Evolutionary conservation across 2,113 vertebrate genomes (phyloP).

Genomic region (Lontra canadensis): DNA sequence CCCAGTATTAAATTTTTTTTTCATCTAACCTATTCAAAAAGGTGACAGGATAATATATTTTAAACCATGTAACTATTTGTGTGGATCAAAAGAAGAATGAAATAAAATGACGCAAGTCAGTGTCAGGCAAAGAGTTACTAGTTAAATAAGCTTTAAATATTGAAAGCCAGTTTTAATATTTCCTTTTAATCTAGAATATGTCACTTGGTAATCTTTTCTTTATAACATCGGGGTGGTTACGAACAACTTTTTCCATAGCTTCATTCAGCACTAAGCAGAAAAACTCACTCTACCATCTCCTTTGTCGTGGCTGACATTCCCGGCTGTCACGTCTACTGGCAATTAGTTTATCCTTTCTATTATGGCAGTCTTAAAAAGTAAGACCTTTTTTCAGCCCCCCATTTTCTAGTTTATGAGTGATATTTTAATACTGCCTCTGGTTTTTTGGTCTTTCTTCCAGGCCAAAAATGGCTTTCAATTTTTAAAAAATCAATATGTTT

Average conservation of each 20-base stretch:
- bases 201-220: conserved; percentile 80
- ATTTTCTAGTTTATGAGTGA: conserved; percentile 57
- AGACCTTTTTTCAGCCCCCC: conserved; percentile 42
- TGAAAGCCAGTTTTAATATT: conserved; percentile 89
- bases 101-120: conserved; percentile 85
- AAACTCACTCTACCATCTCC: conserved; percentile 61
- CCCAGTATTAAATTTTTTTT: conserved; percentile 83
- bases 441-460: conserved; percentile 29
- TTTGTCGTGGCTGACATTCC: conserved; percentile 68
- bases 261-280: conserved; percentile 73
- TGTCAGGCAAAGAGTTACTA: conserved; percentile 85
- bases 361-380: conserved; percentile 68
- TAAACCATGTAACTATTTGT: conserved; percentile 86
- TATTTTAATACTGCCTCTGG: conserved; percentile 74
- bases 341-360: conserved; percentile 63
- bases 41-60: conserved; percentile 86
- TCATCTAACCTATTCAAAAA: conserved; percentile 84
- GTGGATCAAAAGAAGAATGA: conserved; percentile 88
- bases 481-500: neutral
- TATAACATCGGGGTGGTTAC: conserved; percentile 75
- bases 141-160: conserved; percentile 90
- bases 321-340: conserved; percentile 62
- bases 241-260: conserved; percentile 83
- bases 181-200: conserved; percentile 89
- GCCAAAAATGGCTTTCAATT: conserved; percentile 63